Evolutionary conservation across 2,888 invertebrate species (phyloP).

Genomic region (Thecophora atra): DNA sequence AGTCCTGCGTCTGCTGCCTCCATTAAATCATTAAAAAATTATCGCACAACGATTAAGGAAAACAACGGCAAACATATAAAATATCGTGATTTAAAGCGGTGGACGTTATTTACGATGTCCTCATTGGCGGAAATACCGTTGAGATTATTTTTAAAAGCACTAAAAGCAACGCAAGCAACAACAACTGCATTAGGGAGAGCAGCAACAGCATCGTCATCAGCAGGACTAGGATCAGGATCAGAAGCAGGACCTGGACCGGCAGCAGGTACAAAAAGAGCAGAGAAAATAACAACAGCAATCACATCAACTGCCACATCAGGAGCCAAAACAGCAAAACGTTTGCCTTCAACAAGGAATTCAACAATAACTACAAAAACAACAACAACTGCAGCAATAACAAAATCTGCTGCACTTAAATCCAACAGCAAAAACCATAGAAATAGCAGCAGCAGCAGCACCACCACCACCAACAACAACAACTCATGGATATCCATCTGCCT

Average conservation of each 20-base stretch:
- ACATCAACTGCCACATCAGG: conserved; percentile 25
- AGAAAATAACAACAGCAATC: conserved; percentile 41
- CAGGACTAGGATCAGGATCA: conserved; percentile 1
- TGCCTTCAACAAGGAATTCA: conserved; percentile 44
- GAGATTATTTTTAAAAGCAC: conserved; percentile 26
- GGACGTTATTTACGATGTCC: conserved; percentile 18
- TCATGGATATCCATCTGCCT: conserved; percentile 54
- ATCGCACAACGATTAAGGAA: conserved; percentile 37
- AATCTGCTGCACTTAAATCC: conserved; percentile 7
- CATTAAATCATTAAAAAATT: conserved; percentile 43
- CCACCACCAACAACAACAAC: conserved; percentile 29
- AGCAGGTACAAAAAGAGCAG: conserved; percentile 24
- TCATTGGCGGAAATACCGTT: conserved; percentile 27
- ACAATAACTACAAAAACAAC: conserved; percentile 25
- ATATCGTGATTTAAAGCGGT: conserved; percentile 24
- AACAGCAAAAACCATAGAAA: conserved; percentile 34
- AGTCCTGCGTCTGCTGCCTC: conserved; percentile 16
- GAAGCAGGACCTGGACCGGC: conserved; percentile 28
- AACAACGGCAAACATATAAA: conserved; percentile 15
- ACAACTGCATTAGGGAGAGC: conserved; percentile 23
- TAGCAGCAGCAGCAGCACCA: conserved; percentile 32
- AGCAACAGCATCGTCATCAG: conserved; percentile 23
- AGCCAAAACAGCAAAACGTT: conserved; percentile 45
- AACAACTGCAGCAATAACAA: conserved; percentile 18
- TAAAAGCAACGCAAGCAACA: background rate